Percentiles rank a stretch among this genome's conserved stretches.
Evolutionary conservation across 2,888 invertebrate species (phyloP).

Genomic region (Lepidochrysops patricia): DNA sequence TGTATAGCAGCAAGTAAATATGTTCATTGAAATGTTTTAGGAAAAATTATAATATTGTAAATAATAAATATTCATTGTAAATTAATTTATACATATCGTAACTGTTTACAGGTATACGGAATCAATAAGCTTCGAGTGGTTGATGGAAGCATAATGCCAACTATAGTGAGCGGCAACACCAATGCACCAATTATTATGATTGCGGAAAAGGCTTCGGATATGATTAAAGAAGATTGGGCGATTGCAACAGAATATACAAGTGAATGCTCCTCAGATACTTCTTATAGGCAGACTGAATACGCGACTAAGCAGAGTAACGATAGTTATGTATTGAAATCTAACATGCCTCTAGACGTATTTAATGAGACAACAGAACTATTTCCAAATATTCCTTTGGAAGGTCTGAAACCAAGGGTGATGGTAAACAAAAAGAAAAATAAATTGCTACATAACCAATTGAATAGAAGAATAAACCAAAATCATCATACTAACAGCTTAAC

Average conservation of each 20-base stretch:
- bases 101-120: constrained; percentile 74
- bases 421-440: neutral
- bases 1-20: no score
- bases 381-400: constrained; percentile 2
- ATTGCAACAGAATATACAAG: constrained; percentile 21
- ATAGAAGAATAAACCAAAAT: neutral
- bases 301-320: neutral
- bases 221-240: constrained; percentile 84
- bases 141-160: constrained; percentile 90
- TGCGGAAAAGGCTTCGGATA: constrained; percentile 86
- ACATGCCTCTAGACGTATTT: neutral
- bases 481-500: neutral
- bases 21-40: no score
- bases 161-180: constrained; percentile 84
- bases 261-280: constrained; percentile 8
- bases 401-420: neutral
- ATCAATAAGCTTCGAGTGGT: constrained; percentile 80
- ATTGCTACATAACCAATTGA: neutral
- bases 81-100: no score
- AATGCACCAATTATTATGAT: constrained; percentile 90
- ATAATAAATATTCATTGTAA: no score
- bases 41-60: no score
- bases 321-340: neutral
- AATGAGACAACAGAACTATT: constrained; percentile 5
- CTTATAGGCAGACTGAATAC: neutral